Percentiles rank a stretch among this genome's conserved stretches.
Evolutionary conservation across 1,140 invertebrate species (phyloP).

Genomic region (Gryllus bimaculatus): DNA sequence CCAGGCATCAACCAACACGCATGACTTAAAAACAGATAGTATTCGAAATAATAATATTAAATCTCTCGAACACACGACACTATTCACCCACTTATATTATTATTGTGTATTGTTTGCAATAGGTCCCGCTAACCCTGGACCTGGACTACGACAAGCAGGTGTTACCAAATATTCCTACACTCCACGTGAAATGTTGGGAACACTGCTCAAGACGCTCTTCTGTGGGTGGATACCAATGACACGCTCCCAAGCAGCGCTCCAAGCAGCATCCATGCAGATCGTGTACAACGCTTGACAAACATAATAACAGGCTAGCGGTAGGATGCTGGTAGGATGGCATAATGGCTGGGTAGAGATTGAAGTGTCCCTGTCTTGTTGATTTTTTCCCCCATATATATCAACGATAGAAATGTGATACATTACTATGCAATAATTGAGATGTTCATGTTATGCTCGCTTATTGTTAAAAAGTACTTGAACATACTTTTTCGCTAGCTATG

Average conservation of each 20-base stretch:
- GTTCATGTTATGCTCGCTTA: too few relatives aligned
- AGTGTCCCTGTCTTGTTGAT: not conserved
- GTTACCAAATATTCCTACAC: not conserved
- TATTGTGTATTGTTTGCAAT: not conserved
- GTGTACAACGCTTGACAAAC: too few relatives aligned
- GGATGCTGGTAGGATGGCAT: not conserved
- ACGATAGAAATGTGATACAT: too few relatives aligned
- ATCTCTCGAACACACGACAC: too few relatives aligned
- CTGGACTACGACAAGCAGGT: not conserved
- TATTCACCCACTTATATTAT: not conserved
- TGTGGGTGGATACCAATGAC: not conserved
- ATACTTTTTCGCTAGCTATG: not conserved
- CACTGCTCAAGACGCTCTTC: not conserved
- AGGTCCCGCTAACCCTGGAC: not conserved
- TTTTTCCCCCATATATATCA: too few relatives aligned
- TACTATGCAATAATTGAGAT: too few relatives aligned
- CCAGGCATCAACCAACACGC: not conserved
- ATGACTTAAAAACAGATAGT: not conserved
- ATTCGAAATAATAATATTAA: not conserved
- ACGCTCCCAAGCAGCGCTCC: not conserved
- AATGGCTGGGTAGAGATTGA: not conserved
- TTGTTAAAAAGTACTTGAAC: too few relatives aligned
- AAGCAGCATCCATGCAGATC: too few relatives aligned
- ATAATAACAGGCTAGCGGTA: too few relatives aligned
- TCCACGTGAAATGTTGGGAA: not conserved